phyloP scores from a whole-genome alignment of 1,140 invertebrate genomes.

The Trachelipus rathkii region DNA sequence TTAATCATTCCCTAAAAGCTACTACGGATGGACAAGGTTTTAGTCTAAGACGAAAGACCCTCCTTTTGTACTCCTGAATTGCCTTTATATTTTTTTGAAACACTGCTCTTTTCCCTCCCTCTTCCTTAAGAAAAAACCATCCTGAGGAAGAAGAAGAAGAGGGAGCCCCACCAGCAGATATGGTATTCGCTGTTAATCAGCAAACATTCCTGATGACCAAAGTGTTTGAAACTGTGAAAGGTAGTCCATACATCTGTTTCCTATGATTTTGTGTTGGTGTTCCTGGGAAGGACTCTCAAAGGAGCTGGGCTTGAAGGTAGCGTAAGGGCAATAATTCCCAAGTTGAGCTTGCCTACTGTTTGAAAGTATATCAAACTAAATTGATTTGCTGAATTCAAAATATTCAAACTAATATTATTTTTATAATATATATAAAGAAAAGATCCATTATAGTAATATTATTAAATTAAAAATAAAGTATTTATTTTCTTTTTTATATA shows the following conservation, averaged over 20 bases:
- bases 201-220: slow-evolving; percentile 67
- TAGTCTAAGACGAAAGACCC: neutral
- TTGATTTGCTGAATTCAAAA: neutral
- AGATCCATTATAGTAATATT: too few species aligned
- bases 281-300: neutral
- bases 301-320: slow-evolving; percentile 71
- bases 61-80: neutral
- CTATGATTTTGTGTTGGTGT: slow-evolving; percentile 50
- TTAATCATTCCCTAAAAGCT: neutral
- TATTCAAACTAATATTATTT: neutral
- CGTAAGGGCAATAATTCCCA: slow-evolving; percentile 80
- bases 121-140: neutral
- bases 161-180: slow-evolving; percentile 22
- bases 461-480: too few species aligned
- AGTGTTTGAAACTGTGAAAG: slow-evolving; percentile 74
- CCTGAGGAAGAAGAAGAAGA: slow-evolving; percentile 14
- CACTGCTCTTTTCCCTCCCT: neutral
- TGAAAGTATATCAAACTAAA: slow-evolving; percentile 26
- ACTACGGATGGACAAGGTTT: neutral
- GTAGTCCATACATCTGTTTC: slow-evolving; percentile 59
- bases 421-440: neutral
- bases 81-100: slow-evolving; percentile 7
- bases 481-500: too few species aligned
- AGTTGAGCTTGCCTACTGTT: slow-evolving; percentile 56
- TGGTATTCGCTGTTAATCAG: slow-evolving; percentile 41